Conservation (phyloP, 2,888 invertebrate genomes). For the Drosophila siamana region DNA sequence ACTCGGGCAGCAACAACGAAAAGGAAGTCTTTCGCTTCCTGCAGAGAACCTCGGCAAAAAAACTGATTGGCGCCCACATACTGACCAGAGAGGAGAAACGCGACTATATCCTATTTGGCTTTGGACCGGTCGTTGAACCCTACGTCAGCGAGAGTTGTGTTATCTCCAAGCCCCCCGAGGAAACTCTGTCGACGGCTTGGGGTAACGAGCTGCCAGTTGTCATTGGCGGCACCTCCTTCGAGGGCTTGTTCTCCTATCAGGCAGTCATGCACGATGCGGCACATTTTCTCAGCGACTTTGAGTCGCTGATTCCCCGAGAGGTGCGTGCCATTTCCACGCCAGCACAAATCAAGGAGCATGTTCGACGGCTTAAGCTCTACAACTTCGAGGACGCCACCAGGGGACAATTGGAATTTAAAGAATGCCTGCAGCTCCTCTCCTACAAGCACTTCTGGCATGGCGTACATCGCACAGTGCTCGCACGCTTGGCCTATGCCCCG, state of each 20-base stretch:
- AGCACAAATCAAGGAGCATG: constrained; percentile 54
- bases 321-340: constrained; percentile 57
- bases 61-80: constrained; percentile 61
- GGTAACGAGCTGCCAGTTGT: constrained; percentile 82
- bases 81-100: constrained; percentile 67
- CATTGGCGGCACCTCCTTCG: constrained; percentile 82
- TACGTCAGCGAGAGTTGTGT: constrained; percentile 77
- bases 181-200: constrained; percentile 78
- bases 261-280: constrained; percentile 42
- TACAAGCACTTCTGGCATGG: constrained; percentile 83
- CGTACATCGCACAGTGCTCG: constrained; percentile 73
- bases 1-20: constrained; percentile 83
- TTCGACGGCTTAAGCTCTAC: constrained; percentile 50
- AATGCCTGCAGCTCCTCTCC: constrained; percentile 62
- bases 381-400: constrained; percentile 68
- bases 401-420: constrained; percentile 63
- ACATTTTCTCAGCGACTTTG: constrained; percentile 58
- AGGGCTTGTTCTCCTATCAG: constrained; percentile 80
- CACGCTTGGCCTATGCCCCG: constrained; percentile 75
- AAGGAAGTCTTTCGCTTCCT: constrained; percentile 76
- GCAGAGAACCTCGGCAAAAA: constrained; percentile 51
- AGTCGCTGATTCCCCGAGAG: constrained; percentile 73
- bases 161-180: constrained; percentile 62
- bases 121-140: constrained; percentile 82
- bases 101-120: constrained; percentile 70